These are phyloP conservation scores for Macropodus opercularis DNA, from an alignment of 2,797 vertebrate genomes.

Conservation along the genomic window DNA sequence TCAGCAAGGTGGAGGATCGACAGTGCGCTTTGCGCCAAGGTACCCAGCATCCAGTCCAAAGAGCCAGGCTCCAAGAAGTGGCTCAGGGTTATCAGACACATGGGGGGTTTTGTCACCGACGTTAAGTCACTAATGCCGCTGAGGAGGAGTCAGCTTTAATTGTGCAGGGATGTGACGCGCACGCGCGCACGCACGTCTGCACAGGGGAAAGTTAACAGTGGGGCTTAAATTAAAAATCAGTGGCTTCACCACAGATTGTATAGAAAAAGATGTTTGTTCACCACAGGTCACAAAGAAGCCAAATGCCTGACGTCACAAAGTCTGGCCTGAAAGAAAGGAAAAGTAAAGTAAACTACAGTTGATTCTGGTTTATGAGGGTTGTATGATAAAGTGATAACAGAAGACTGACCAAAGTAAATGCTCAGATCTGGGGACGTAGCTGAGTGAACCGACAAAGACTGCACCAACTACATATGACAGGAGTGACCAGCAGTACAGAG, in stretches of 20 bases:
- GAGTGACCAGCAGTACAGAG: neutral
- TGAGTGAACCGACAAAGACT: no score
- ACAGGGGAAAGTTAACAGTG: constrained; percentile 16
- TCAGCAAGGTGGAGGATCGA: constrained; percentile 75
- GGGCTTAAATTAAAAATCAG: constrained; percentile 36
- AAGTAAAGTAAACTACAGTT: neutral
- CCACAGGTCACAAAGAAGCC: constrained; percentile 1
- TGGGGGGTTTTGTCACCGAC: constrained; percentile 45
- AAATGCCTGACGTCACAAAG: no score
- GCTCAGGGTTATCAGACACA: constrained; percentile 73
- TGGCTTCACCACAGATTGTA: constrained; percentile 19
- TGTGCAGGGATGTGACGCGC: constrained; percentile 41
- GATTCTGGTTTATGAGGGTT: neutral
- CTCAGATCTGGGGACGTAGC: neutral
- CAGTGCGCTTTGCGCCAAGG: constrained; percentile 47
- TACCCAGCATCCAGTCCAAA: constrained; percentile 32
- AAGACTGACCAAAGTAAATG: neutral
- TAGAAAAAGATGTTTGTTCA: constrained; percentile 22
- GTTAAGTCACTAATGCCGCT: constrained; percentile 64
- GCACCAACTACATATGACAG: neutral
- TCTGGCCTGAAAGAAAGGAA: constrained; percentile 1
- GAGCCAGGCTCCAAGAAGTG: constrained; percentile 53
- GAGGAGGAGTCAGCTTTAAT: constrained; percentile 72
- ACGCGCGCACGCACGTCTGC: constrained; percentile 7
- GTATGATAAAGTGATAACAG: neutral